Base-by-base conservation (phyloP, 2,888 invertebrate genomes). In the Noctua comes region DNA sequence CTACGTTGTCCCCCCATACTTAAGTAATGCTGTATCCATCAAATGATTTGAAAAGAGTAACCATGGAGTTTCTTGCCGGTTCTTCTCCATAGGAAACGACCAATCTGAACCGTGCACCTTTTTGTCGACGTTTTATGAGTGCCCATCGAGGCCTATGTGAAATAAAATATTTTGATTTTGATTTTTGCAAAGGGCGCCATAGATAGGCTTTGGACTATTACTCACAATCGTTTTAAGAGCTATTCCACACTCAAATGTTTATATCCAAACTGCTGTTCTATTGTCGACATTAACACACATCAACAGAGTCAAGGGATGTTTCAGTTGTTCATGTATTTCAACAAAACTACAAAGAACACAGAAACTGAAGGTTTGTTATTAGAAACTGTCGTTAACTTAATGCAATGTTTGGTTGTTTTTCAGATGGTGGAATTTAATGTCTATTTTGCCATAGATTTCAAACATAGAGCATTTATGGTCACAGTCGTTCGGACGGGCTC, bases 401-500 rank as follows among this genome's bases (percentile, higher is more conserved):
- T 21, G 10, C 11, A n/a, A n/a, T 5, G 11, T 57, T n/a, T n/a
- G n/a, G 13, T n/a, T 11, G 11, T n/a, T 57, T 57, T n/a, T 5
- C 5, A n/a, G n/a, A 13, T 13, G 57, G 13, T 57, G 4, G 5
- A 57, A n/a, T 57, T 11, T 13, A 57, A 5, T 57, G 57, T n/a
- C 1, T n/a, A 31, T 31, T 31, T 18, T 31, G 62, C 18, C 3
- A 31, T 18, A 8, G 31, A 31, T 31, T 27, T n/a, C 13, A 48
- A 73, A 73, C n/a, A 57, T 13, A 1, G 48, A 31, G 11, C 21
- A 51, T 51, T 40, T 51, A 36, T 88, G 85, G 91, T 79, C 81
- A 87, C 87, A 80, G 69, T 70, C 83, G 57, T 75, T 24, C 68
- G 79, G 87, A 87, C 84, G 82, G 79, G 84, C 85, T 88, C 85